These are phyloP conservation scores for Gymnogyps californianus DNA, from an alignment of 2,113 vertebrate species.

Conservation along the genomic window DNA sequence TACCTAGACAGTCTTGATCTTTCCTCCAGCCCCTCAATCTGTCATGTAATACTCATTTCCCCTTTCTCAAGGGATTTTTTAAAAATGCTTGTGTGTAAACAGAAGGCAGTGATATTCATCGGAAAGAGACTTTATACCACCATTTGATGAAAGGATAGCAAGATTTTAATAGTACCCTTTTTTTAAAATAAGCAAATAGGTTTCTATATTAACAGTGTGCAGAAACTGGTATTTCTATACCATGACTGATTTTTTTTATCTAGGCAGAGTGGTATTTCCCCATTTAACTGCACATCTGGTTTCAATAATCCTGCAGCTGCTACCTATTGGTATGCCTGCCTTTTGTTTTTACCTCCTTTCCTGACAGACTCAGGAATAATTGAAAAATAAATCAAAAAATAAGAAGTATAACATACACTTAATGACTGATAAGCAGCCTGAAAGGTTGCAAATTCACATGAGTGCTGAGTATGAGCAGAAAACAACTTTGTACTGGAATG, in stretches of 20 bases:
- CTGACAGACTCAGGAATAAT: not conserved
- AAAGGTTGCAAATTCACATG: not conserved
- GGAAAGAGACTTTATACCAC: not conserved
- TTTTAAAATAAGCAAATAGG: not conserved
- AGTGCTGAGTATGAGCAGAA: not conserved
- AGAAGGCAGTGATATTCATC: not conserved
- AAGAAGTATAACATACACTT: not conserved
- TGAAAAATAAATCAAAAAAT: not conserved
- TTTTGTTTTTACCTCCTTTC: slow-evolving; percentile 18
- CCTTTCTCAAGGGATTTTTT: not conserved
- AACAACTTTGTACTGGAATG: not conserved
- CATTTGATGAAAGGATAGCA: not conserved
- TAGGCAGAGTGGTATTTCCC: not conserved
- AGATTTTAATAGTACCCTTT: not conserved
- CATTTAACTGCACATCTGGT: slow-evolving; percentile 29
- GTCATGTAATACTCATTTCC: not conserved
- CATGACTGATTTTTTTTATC: not conserved
- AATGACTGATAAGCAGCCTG: not conserved
- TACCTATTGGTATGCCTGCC: slow-evolving; percentile 12
- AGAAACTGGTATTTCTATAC: not conserved
- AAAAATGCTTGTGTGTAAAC: not conserved
- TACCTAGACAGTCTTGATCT: not conserved
- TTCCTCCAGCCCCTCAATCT: not conserved
- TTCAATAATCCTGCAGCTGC: slow-evolving; percentile 37
- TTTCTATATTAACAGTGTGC: not conserved